Evolutionary conservation across 2,888 invertebrate genomes (phyloP).

Genomic region (Zygaena filipendulae): DNA sequence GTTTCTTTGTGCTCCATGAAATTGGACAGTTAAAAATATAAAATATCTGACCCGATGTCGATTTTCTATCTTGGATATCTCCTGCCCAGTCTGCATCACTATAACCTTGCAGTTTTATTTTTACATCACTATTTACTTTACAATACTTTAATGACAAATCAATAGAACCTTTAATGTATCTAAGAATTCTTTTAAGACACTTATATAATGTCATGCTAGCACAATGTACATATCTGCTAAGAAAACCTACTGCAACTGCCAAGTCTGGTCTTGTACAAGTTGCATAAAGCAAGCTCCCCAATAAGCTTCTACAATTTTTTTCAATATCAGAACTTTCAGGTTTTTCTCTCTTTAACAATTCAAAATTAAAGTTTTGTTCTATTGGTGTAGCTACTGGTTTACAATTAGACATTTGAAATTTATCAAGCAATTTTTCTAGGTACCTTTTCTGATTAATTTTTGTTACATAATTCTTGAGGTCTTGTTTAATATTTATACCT

Average conservation of each 20-base stretch:
- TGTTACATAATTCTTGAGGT: background rate
- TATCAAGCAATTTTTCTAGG: background rate
- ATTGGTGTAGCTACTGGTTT: background rate
- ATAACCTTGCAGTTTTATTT: conserved; percentile 6
- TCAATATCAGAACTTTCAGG: background rate
- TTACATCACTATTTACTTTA: background rate
- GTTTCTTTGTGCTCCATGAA: conserved; percentile 1
- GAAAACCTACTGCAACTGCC: conserved; percentile 6
- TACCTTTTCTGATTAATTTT: background rate
- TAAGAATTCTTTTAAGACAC: conserved; percentile 1
- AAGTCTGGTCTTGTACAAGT: conserved; percentile 8
- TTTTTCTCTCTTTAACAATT: background rate
- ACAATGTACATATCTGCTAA: conserved; percentile 10
- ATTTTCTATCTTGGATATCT: conserved; percentile 7
- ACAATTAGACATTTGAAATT: background rate
- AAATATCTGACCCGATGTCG: conserved; percentile 9
- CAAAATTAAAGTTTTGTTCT: background rate
- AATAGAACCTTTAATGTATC: background rate
- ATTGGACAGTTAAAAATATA: conserved; percentile 8
- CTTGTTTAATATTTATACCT: background rate
- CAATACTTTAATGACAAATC: background rate
- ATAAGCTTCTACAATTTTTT: conserved; percentile 1
- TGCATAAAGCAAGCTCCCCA: conserved; percentile 7
- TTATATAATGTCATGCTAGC: conserved; percentile 4
- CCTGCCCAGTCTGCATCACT: conserved; percentile 12